Conservation (phyloP, 1,140 invertebrate genomes). For the Telenomus remus region DNA sequence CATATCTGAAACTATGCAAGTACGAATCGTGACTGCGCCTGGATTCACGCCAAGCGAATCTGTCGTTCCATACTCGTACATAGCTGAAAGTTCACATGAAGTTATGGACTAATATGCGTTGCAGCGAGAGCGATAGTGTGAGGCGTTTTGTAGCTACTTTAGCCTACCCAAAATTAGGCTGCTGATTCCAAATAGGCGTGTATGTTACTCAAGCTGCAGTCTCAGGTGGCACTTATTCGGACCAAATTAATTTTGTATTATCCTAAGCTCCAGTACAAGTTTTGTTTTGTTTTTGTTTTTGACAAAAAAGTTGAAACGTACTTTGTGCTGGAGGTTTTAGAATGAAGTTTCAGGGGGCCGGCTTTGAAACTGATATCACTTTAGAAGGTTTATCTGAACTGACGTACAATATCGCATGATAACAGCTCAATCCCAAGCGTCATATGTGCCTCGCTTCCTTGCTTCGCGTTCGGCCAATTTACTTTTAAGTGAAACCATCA, state of each 20-base stretch:
- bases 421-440: neutral
- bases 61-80: conserved; percentile 32
- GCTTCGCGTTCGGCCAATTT: conserved; percentile 1
- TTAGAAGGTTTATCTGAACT: no score
- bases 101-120: conserved; percentile 27
- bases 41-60: conserved; percentile 63
- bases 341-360: conserved; percentile 14
- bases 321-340: conserved; percentile 17
- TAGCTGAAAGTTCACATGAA: conserved; percentile 37
- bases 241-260: no score
- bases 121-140: conserved; percentile 1
- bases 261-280: no score
- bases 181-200: conserved; percentile 63
- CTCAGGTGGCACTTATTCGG: no score
- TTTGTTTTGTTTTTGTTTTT: no score
- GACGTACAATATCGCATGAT: conserved; percentile 5
- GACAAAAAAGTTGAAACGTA: neutral
- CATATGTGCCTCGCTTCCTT: no score
- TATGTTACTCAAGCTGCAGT: conserved; percentile 25
- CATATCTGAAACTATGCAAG: conserved; percentile 51
- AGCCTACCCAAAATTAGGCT: conserved; percentile 65
- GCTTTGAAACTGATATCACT: no score
- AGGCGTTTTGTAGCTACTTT: conserved; percentile 11
- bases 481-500: conserved; percentile 26
- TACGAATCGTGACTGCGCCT: conserved; percentile 49